Evolutionary conservation across 2,113 vertebrate genomes (phyloP).

Genomic region (Peucedramus taeniatus): DNA sequence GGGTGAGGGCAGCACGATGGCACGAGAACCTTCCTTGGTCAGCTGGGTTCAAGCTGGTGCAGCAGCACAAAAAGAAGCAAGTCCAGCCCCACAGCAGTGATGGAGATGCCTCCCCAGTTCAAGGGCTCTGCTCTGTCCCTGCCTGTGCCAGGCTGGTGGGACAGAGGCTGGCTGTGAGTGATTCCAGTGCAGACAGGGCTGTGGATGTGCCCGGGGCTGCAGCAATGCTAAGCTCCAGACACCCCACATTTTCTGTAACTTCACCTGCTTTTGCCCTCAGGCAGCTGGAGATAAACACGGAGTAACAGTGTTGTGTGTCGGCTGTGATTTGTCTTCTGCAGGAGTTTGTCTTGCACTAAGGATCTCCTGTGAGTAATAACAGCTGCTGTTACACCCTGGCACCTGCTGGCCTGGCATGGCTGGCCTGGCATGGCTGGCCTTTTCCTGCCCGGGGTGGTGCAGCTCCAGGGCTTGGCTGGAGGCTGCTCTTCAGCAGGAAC

Average conservation of each 20-base stretch:
- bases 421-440: fast-evolving
- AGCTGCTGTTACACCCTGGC: fast-evolving
- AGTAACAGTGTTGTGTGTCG: background rate
- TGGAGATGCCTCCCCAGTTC: background rate
- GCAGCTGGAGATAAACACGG: background rate
- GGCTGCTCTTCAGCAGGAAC: fast-evolving
- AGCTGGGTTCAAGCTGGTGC: background rate
- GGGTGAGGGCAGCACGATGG: fast-evolving
- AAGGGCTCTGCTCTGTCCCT: background rate
- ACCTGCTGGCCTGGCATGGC: background rate
- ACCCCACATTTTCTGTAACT: background rate
- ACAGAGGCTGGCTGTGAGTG: background rate
- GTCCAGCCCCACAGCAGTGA: background rate
- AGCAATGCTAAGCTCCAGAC: background rate
- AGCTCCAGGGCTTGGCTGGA: background rate
- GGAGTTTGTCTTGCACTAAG: background rate
- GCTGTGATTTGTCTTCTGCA: background rate
- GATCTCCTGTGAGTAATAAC: background rate
- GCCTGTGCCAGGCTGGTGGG: fast-evolving
- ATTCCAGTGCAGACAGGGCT: fast-evolving
- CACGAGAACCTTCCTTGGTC: fast-evolving
- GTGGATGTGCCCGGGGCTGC: fast-evolving
- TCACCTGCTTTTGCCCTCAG: background rate
- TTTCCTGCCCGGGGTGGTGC: background rate
- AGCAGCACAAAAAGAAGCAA: background rate